phyloP scores from a whole-genome alignment of 1,140 invertebrate genomes.

The Lucilia sericata region DNA sequence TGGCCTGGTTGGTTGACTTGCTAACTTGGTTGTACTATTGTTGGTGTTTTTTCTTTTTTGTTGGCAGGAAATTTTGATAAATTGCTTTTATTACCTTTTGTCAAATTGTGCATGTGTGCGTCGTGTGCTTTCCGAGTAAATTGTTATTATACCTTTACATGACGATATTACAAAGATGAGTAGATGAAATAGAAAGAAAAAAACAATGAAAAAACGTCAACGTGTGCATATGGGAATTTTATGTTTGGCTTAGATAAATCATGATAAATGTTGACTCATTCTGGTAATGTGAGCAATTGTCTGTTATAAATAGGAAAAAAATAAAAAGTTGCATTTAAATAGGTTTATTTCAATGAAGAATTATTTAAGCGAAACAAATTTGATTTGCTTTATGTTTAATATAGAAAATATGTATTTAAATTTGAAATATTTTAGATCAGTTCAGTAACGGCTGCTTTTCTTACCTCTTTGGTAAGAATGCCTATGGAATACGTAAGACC shows the following conservation, averaged over 20 bases:
- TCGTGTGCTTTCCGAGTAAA: neutral
- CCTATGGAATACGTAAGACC: too few species aligned
- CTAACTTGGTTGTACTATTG: constrained; percentile 4
- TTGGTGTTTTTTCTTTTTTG: neutral
- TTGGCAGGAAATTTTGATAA: constrained; percentile 63
- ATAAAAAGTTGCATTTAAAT: neutral
- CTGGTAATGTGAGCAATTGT: neutral
- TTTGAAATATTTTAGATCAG: too few species aligned
- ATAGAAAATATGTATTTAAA: too few species aligned
- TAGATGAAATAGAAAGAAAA: neutral
- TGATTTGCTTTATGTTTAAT: neutral
- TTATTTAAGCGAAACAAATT: neutral
- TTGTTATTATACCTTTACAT: constrained; percentile 42
- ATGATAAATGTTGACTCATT: constrained; percentile 11
- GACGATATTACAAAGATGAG: neutral
- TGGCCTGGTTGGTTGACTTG: neutral
- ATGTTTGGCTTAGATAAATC: constrained; percentile 22
- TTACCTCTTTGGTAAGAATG: too few species aligned
- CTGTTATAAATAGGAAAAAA: neutral
- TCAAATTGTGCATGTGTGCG: constrained; percentile 45
- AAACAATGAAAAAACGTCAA: neutral
- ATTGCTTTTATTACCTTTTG: constrained; percentile 61
- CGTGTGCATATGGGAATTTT: constrained; percentile 28
- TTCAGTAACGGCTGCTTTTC: too few species aligned
- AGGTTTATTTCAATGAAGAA: neutral